Evolutionary conservation across 2,888 invertebrate species (phyloP).

Genomic region (Camptogramma bilineatum): DNA sequence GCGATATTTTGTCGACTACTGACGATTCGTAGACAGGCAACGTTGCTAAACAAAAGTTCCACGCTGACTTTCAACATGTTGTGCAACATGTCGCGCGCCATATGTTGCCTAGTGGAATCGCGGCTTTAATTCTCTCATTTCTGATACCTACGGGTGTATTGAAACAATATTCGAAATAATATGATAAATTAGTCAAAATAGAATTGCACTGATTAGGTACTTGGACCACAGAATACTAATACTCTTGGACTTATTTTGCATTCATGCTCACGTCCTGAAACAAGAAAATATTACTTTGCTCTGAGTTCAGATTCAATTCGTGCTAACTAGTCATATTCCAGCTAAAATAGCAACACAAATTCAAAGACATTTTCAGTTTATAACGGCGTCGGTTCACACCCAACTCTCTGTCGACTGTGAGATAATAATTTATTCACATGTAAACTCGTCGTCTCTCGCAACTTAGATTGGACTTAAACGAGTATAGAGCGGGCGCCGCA

Average conservation of each 20-base stretch:
- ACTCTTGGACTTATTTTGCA: slow-evolving; percentile 1
- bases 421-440: slow-evolving; percentile 84
- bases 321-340: slow-evolving; percentile 35
- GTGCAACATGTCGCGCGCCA: too few species aligned
- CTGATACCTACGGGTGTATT: neutral
- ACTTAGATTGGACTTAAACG: slow-evolving; percentile 86
- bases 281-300: slow-evolving; percentile 35
- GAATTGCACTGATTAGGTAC: slow-evolving; percentile 7
- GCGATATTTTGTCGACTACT: too few species aligned
- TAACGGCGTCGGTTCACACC: slow-evolving; percentile 46
- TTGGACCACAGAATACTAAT: too few species aligned
- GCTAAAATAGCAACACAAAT: slow-evolving; percentile 44
- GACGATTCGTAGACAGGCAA: too few species aligned
- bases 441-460: slow-evolving; percentile 76
- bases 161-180: neutral
- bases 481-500: slow-evolving; percentile 77
- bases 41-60: too few species aligned
- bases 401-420: slow-evolving; percentile 67
- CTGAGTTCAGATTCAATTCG: slow-evolving; percentile 33
- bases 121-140: too few species aligned
- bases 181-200: neutral
- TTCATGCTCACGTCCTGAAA: slow-evolving; percentile 4
- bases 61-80: too few species aligned
- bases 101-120: too few species aligned
- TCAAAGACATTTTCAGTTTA: slow-evolving; percentile 53